Conservation (phyloP, 2,888 invertebrate genomes). For the Melitaea athalia region DNA sequence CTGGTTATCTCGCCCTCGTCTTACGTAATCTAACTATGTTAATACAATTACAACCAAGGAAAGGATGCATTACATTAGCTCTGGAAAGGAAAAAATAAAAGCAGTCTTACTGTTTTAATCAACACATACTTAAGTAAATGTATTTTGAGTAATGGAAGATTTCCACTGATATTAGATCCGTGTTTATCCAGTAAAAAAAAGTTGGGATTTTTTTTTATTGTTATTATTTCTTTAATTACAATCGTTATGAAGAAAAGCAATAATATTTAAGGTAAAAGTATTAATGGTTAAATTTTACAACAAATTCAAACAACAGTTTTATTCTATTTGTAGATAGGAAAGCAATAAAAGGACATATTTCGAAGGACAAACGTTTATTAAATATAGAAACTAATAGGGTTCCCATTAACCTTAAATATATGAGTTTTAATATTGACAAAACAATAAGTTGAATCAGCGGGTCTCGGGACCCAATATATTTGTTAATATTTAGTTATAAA, state of each 20-base stretch:
- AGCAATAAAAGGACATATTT: neutral
- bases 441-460: conserved; percentile 63
- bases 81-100: conserved; percentile 35
- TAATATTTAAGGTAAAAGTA: neutral
- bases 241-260: too few relatives aligned
- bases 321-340: neutral
- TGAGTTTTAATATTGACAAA: conserved; percentile 48
- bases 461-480: conserved; percentile 63
- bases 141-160: neutral
- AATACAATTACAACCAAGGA: conserved; percentile 41
- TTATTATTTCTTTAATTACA: too few relatives aligned
- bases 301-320: neutral
- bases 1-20: conserved; percentile 40
- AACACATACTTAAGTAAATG: conserved; percentile 23
- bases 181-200: neutral
- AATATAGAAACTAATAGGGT: neutral
- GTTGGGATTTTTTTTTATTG: too few relatives aligned
- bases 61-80: conserved; percentile 39
- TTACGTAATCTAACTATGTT: conserved; percentile 41
- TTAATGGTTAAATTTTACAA: neutral
- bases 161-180: neutral
- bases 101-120: conserved; percentile 29
- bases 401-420: conserved; percentile 24
- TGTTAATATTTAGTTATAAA: conserved; percentile 65
- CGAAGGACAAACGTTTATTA: neutral